phyloP scores from a whole-genome alignment of 2,797 vertebrate genomes.

The Anguilla anguilla region DNA sequence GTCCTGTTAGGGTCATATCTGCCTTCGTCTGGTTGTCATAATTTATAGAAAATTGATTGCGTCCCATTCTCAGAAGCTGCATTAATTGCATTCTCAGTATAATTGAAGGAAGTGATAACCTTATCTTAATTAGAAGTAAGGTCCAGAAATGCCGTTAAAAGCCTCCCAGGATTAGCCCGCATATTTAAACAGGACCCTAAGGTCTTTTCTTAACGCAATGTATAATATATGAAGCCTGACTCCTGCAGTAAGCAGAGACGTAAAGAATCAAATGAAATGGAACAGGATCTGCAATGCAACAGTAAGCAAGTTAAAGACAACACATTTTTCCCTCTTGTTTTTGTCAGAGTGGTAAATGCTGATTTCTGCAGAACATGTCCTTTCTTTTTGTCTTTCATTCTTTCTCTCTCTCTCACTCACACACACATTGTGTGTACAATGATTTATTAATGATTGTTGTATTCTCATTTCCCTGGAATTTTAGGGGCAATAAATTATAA shows the following conservation, averaged over 20 bases:
- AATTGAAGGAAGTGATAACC: slow-evolving; percentile 76
- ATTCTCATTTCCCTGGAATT: neutral
- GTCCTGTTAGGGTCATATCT: slow-evolving; percentile 67
- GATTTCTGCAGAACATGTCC: neutral
- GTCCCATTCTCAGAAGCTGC: slow-evolving; percentile 67
- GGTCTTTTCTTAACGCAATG: slow-evolving; percentile 43
- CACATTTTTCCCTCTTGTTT: neutral
- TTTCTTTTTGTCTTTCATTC: neutral
- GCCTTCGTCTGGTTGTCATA: slow-evolving; percentile 68
- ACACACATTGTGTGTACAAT: neutral
- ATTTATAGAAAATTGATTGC: slow-evolving; percentile 76
- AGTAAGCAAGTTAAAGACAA: neutral
- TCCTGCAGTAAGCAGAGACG: neutral
- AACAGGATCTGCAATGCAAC: neutral
- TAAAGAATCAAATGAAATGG: neutral
- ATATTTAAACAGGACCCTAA: slow-evolving; percentile 66
- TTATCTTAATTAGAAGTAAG: slow-evolving; percentile 80
- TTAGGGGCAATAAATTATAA: neutral
- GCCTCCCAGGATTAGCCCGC: slow-evolving; percentile 65
- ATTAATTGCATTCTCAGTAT: slow-evolving; percentile 76
- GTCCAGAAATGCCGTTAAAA: slow-evolving; percentile 71
- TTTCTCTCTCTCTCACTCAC: neutral
- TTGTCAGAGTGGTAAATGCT: neutral
- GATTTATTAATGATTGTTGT: neutral
- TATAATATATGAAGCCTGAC: slow-evolving; percentile 49